These are phyloP conservation scores for Colinus virginianus DNA, from an alignment of 2,113 vertebrate species.

Conservation along the genomic window DNA sequence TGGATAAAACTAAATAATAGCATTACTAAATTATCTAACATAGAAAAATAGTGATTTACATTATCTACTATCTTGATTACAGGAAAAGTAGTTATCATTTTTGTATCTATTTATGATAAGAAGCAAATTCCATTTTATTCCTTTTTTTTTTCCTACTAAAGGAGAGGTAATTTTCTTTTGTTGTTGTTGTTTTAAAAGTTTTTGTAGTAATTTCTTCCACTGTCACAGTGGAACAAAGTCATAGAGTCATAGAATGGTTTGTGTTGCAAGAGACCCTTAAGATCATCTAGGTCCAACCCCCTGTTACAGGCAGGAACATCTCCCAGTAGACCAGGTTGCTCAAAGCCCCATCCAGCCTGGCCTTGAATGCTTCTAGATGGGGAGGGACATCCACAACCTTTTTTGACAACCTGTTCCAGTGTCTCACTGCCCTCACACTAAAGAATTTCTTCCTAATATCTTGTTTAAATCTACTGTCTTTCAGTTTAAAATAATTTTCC, in stretches of 20 bases:
- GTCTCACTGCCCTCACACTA: too few relatives aligned
- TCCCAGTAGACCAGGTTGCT: too few relatives aligned
- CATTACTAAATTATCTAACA: slow-evolving; percentile 24
- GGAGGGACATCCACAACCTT: too few relatives aligned
- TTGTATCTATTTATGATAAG: background rate
- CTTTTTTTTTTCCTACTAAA: background rate
- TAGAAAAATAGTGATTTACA: slow-evolving; percentile 16
- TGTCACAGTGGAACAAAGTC: background rate
- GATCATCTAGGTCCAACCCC: too few relatives aligned
- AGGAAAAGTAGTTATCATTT: slow-evolving; percentile 4
- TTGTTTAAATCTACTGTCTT: too few relatives aligned
- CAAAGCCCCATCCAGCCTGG: too few relatives aligned
- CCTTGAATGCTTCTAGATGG: too few relatives aligned
- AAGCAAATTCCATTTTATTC: background rate
- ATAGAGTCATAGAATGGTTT: background rate
- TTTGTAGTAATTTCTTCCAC: background rate
- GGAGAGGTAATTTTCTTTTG: background rate
- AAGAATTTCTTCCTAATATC: too few relatives aligned
- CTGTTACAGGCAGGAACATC: too few relatives aligned
- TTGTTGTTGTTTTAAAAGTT: background rate
- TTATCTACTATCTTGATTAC: slow-evolving; percentile 37
- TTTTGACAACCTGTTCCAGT: too few relatives aligned
- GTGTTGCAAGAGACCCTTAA: too few relatives aligned
- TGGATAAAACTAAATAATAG: slow-evolving; percentile 22
- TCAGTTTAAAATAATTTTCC: background rate